Percentiles rank a stretch among this genome's conserved stretches.
phyloP scores from a whole-genome alignment of 2,113 vertebrate genomes.

The Conger conger region DNA sequence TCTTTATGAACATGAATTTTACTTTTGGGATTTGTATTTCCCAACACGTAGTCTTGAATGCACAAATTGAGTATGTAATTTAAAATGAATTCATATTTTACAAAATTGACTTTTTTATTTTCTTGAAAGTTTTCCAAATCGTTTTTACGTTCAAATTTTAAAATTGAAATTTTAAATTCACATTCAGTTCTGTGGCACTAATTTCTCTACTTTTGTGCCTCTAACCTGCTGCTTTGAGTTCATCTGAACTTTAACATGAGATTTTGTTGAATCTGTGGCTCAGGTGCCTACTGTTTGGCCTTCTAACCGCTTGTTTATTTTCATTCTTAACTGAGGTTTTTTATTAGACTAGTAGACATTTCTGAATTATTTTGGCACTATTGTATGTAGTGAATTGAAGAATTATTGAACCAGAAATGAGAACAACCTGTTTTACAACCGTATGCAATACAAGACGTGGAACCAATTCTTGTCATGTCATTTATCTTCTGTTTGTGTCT shows the following conservation, averaged over 20 bases:
- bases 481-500: neutral
- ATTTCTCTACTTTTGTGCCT: neutral
- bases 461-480: neutral
- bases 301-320: neutral
- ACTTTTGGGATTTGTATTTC: neutral
- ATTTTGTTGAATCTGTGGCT: neutral
- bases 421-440: neutral
- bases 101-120: neutral
- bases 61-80: neutral
- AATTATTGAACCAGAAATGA: neutral
- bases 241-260: neutral
- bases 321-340: neutral
- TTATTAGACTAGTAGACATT: neutral
- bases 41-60: neutral
- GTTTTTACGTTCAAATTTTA: neutral
- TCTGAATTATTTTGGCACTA: too few relatives aligned
- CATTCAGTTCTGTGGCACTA: neutral
- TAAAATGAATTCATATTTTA: neutral
- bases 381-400: neutral
- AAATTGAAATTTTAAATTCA: neutral
- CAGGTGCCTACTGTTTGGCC: neutral
- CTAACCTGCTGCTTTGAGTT: neutral
- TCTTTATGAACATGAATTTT: neutral
- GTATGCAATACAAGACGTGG: neutral
- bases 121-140: too few relatives aligned